phyloP scores from a whole-genome alignment of 2,113 vertebrate genomes.

The Trematocara marginatum region DNA sequence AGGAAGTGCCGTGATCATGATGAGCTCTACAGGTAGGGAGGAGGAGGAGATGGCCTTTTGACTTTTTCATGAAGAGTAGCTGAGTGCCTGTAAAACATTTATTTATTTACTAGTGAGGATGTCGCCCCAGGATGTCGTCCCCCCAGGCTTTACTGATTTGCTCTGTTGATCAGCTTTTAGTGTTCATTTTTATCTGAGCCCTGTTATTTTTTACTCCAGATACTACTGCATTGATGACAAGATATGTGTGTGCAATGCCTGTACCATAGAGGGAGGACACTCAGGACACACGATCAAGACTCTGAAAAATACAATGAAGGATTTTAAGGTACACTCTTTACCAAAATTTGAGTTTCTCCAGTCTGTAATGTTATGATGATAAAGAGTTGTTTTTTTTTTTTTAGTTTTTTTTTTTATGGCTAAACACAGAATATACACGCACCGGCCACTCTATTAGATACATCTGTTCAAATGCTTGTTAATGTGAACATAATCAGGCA shows the following conservation, averaged over 20 bases:
- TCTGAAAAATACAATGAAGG: conserved; percentile 68
- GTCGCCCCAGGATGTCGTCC: fast-evolving
- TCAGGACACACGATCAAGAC: conserved; percentile 68
- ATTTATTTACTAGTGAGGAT: neutral
- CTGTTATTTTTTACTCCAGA: conserved; percentile 10
- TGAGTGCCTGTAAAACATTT: neutral
- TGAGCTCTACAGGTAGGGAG: conserved; percentile 59
- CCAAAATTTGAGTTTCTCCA: neutral
- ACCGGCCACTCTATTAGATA: neutral
- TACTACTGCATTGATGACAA: conserved; percentile 72
- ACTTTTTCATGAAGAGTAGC: neutral
- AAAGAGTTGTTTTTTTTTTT: neutral
- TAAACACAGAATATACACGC: neutral
- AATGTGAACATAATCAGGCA: neutral
- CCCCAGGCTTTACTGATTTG: neutral
- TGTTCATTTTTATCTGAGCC: neutral
- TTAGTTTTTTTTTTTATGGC: neutral
- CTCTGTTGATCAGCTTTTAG: fast-evolving
- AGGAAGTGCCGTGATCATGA: conserved; percentile 71
- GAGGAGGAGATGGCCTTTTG: neutral
- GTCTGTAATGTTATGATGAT: neutral
- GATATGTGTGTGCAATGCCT: conserved; percentile 68
- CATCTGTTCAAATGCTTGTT: neutral
- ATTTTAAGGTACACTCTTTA: conserved; percentile 55
- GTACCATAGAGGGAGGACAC: conserved; percentile 70